phyloP scores from a whole-genome alignment of 2,113 vertebrate genomes.

The Stegastes partitus region DNA sequence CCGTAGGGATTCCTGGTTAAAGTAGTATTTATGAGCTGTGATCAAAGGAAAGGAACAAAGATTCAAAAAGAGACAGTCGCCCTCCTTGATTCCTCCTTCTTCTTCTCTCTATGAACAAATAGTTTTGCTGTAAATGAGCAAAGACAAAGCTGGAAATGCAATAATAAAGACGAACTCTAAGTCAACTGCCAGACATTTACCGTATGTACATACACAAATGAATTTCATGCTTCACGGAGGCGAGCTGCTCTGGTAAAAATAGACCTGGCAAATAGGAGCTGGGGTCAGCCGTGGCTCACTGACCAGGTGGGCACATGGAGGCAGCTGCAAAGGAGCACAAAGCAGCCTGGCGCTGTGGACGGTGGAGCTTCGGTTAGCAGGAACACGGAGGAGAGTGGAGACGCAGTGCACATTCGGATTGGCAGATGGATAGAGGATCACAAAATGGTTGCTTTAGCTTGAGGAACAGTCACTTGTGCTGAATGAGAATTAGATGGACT shows the following conservation, averaged over 20 bases:
- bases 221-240: neutral
- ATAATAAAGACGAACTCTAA: too few relatives aligned
- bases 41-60: neutral
- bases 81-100: neutral
- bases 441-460: too few relatives aligned
- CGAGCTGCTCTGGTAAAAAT: neutral
- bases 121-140: neutral
- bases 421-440: too few relatives aligned
- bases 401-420: too few relatives aligned
- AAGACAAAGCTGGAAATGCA: neutral
- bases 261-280: neutral
- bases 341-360: too few relatives aligned
- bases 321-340: too few relatives aligned
- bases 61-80: neutral
- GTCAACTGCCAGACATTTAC: too few relatives aligned
- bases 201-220: too few relatives aligned
- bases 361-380: neutral
- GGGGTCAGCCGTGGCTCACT: neutral
- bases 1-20: neutral
- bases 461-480: too few relatives aligned
- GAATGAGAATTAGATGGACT: too few relatives aligned
- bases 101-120: neutral
- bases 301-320: constrained; percentile 1
- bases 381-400: neutral
- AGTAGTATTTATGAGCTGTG: neutral